Base-by-base conservation (phyloP, 53 echinoderm and acorn worm genomes). In the Mesocentrotus franciscanus region DNA sequence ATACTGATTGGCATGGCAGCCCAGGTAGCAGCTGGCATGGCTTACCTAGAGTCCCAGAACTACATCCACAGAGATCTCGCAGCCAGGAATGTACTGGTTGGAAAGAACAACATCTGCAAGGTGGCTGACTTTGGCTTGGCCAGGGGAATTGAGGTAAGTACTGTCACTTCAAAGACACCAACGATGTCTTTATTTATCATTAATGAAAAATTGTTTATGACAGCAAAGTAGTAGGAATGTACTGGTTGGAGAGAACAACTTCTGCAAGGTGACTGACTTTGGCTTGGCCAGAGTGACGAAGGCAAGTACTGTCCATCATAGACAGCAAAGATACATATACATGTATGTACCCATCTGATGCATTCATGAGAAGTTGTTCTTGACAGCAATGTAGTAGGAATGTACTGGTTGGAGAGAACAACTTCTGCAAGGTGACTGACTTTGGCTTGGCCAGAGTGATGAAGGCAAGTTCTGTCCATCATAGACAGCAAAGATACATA, bases 61-160 rank as follows among this genome's bases (percentile, higher is more conserved):
- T 97, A 97, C 94, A 97, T 97, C 78, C 97, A 97, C 83, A 90
- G 97, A 32, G 97, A 97, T 96, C 92, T 97, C 27, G 97, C 97
- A 7, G 97, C 97, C 39, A 96, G 97, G 92, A 97, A 97, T 78
- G 96, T 97, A 17, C 95, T 97, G 29, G 97, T 97, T 1, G 97
- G 96, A 90, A 96, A 97, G 61, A 96, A 93, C 94, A 96, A 97
- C 92, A 97, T 96, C 96, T 98, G 99, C 85, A 98, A 98, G 92
- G 99, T 98, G 60, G 99, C 99, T 10, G 97, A 98, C 94, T 98
- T 98, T 97, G 97, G 99, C 32, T 95, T 98, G 78, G 99, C 99
- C 15, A 96, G 99, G 58, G 96, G 98, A 18, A 98, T 97, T 49
- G 70, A 92, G 92, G 92, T 92, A 32, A 33, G 92, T 34, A 62